Percentiles rank a stretch among this genome's conserved stretches.
phyloP scores from a whole-genome alignment of 2,113 vertebrate genomes.

The Thamnaconus septentrionalis region DNA sequence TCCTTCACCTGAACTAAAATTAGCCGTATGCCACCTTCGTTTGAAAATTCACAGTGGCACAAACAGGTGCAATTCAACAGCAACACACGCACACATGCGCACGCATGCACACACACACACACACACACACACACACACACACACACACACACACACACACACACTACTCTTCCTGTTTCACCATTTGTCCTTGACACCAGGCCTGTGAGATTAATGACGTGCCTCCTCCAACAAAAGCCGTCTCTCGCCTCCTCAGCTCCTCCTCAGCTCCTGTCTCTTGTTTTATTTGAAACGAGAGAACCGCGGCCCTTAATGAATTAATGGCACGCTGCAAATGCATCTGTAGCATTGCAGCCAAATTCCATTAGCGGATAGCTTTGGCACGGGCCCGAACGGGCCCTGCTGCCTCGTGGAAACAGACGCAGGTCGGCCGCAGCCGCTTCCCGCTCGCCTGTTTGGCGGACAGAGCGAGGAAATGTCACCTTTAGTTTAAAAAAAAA shows the following conservation, averaged over 20 bases:
- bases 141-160: conserved; percentile 6
- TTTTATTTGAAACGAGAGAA: conserved; percentile 46
- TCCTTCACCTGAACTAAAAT: conserved; percentile 65
- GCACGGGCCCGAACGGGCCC: conserved; percentile 37
- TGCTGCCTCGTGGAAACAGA: conserved; percentile 25
- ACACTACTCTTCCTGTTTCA: conserved; percentile 24
- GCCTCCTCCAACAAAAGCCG: conserved; percentile 25
- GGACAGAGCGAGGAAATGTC: conserved; percentile 59
- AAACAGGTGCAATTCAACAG: conserved; percentile 44
- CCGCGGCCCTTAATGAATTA: conserved; percentile 69
- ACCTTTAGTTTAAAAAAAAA: conserved; percentile 49
- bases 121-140: conserved; percentile 10
- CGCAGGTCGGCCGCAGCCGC: conserved; percentile 28
- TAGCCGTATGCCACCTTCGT: conserved; percentile 42
- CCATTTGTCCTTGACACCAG: conserved; percentile 63
- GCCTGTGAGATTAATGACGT: conserved; percentile 47
- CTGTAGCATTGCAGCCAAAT: conserved; percentile 47
- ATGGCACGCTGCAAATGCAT: conserved; percentile 61
- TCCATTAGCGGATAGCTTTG: conserved; percentile 69
- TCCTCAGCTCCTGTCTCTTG: background rate
- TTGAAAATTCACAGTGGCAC: conserved; percentile 25
- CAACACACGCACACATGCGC: conserved; percentile 6
- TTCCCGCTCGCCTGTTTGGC: conserved; percentile 31
- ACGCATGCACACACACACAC: conserved; percentile 48
- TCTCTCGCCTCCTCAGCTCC: conserved; percentile 12